Conservation (phyloP, 2,797 vertebrate species). For the Poecile montanus region DNA sequence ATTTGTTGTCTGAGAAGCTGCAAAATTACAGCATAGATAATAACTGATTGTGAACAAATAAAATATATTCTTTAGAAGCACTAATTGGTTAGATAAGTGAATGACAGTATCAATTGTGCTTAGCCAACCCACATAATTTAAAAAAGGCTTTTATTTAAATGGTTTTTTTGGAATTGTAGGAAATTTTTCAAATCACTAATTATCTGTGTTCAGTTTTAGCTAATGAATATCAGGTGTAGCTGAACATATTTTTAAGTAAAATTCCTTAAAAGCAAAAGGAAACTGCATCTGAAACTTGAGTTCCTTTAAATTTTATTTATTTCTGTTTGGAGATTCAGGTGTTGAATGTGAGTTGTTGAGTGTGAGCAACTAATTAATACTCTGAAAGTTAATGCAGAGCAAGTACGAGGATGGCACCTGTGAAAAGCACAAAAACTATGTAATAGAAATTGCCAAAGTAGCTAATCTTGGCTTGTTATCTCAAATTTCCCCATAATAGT, state of each 20-base stretch:
- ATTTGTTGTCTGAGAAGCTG: slow-evolving; percentile 65
- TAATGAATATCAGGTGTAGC: background rate
- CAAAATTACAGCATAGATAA: slow-evolving; percentile 67
- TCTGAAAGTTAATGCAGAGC: background rate
- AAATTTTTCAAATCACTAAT: background rate
- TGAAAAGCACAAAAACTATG: background rate
- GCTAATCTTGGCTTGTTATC: background rate
- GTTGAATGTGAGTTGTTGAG: background rate
- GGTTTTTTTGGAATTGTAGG: slow-evolving; percentile 2
- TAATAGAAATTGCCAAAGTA: background rate
- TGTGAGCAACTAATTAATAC: background rate
- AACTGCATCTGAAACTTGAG: background rate
- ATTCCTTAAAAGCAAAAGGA: background rate
- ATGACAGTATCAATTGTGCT: slow-evolving; percentile 44
- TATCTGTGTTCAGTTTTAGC: background rate
- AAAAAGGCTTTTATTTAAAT: slow-evolving; percentile 21
- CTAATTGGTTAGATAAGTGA: slow-evolving; percentile 65
- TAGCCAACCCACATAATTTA: slow-evolving; percentile 33
- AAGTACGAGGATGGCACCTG: background rate
- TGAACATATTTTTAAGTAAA: background rate
- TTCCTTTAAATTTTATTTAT: background rate
- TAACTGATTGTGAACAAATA: slow-evolving; percentile 68
- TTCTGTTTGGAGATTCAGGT: background rate
- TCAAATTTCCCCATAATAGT: background rate
- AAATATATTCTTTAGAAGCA: slow-evolving; percentile 62